Evolutionary conservation across 30 jellyfish, hydroid and myxozoan species (phyloP).

Genomic region (Cassiopea xamachana): DNA sequence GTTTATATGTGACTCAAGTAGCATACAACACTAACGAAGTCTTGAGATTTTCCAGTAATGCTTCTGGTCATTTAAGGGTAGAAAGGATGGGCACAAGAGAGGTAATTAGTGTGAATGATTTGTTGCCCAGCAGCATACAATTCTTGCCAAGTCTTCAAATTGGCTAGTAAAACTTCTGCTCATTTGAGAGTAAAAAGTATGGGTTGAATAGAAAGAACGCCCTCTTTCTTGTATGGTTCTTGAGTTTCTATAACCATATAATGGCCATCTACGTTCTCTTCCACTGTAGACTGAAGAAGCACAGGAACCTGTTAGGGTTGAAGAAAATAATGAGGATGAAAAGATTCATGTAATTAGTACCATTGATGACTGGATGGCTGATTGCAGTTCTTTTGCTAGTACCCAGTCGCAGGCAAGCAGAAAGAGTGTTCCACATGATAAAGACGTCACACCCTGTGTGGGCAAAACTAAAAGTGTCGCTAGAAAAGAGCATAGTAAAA

Average conservation of each 20-base stretch:
- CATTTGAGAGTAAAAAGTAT: background rate
- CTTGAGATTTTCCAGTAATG: too few relatives aligned
- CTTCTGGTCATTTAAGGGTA: too few relatives aligned
- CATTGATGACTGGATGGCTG: background rate
- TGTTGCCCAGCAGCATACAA: too few relatives aligned
- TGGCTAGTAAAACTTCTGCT: background rate
- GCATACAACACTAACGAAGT: too few relatives aligned
- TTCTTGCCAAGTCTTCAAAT: too few relatives aligned
- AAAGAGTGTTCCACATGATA: background rate
- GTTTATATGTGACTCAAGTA: too few relatives aligned
- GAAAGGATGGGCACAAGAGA: too few relatives aligned
- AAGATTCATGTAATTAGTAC: background rate
- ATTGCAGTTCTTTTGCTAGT: background rate
- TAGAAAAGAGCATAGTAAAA: conserved; percentile 23
- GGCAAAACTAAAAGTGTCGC: conserved; percentile 9
- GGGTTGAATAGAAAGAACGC: background rate
- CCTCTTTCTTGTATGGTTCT: background rate
- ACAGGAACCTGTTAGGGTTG: background rate
- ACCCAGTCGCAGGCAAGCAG: background rate
- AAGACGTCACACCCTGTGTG: background rate
- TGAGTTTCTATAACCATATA: background rate
- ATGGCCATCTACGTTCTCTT: background rate
- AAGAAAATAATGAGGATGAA: background rate
- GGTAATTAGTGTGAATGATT: too few relatives aligned
- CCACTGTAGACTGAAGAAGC: background rate